phyloP scores from a whole-genome alignment of 53 echinoderm and acorn worm genomes.

The Luidia sarsii region DNA sequence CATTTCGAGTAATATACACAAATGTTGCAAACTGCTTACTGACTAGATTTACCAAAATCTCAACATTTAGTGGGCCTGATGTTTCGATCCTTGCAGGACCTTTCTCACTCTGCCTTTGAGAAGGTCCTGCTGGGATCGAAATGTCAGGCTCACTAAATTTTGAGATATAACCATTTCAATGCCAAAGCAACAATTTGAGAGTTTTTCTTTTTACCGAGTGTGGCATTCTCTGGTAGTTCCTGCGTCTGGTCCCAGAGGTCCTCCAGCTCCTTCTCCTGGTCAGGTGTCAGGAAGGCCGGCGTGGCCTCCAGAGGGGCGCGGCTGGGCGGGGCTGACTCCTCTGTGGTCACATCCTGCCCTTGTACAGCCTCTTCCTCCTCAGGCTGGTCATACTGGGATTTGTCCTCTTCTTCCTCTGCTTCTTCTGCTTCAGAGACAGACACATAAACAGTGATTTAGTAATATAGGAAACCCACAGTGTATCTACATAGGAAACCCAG shows the following conservation, averaged over 20 bases:
- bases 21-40: too few relatives aligned
- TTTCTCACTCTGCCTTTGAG: too few relatives aligned
- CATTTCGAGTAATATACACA: not conserved
- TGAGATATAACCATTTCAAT: not conserved
- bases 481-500: too few relatives aligned
- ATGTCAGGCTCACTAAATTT: too few relatives aligned
- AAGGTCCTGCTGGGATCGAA: too few relatives aligned
- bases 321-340: conserved; percentile 65
- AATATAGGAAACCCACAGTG: too few relatives aligned
- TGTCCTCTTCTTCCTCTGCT: too few relatives aligned
- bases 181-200: not conserved
- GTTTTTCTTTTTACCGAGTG: conserved; percentile 21
- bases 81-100: too few relatives aligned
- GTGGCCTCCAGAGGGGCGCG: conserved; percentile 12
- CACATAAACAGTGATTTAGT: too few relatives aligned
- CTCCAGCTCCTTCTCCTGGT: conserved; percentile 63
- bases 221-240: conserved; percentile 15
- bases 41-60: too few relatives aligned
- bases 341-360: conserved; percentile 49
- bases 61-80: too few relatives aligned
- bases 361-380: conserved; percentile 46
- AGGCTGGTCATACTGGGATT: conserved; percentile 10
- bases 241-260: conserved; percentile 67
- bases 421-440: too few relatives aligned
- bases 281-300: conserved; percentile 52